Conservation (phyloP, 2,888 invertebrate species). For the Drosophila nigricruria region DNA sequence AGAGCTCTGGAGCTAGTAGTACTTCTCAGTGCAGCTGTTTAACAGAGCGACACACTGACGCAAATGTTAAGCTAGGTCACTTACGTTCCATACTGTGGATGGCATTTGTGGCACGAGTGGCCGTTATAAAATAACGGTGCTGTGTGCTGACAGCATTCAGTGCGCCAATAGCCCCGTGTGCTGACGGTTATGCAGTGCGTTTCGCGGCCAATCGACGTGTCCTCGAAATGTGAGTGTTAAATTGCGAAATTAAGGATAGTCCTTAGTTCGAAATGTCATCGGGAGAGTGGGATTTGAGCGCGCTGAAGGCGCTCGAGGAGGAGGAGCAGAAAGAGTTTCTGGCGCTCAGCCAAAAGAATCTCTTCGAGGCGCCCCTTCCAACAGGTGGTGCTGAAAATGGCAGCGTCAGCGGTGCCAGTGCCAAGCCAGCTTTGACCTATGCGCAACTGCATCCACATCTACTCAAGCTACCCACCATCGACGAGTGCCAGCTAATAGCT, state of each 20-base stretch:
- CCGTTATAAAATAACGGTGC: conserved; percentile 70
- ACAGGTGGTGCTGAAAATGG: conserved; percentile 44
- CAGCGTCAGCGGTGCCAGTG: conserved; percentile 1
- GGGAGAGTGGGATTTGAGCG: conserved; percentile 85
- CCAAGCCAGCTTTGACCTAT: conserved; percentile 63
- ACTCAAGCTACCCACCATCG: conserved; percentile 83
- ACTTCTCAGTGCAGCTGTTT: conserved; percentile 26
- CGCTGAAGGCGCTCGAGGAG: conserved; percentile 85
- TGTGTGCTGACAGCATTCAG: conserved; percentile 54
- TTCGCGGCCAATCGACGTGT: conserved; percentile 9
- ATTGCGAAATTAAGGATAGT: conserved; percentile 32
- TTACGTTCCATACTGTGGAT: conserved; percentile 71
- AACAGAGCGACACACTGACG: conserved; percentile 57
- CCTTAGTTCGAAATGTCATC: conserved; percentile 79
- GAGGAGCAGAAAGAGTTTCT: conserved; percentile 84
- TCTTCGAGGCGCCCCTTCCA: conserved; percentile 77
- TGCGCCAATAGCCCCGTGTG: conserved; percentile 67
- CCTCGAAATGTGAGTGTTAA: conserved; percentile 43
- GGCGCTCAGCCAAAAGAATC: conserved; percentile 83
- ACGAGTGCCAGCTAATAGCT: conserved; percentile 80
- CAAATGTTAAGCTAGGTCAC: conserved; percentile 75
- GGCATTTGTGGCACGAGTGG: conserved; percentile 27
- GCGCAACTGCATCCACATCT: conserved; percentile 81
- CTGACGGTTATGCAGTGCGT: conserved; percentile 55
- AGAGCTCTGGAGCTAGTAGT: neutral